Evolutionary conservation across 2,113 vertebrate genomes (phyloP), one percentile per base, ranked within the genome.

Genomic region (Gasterosteus nipponicus): DNA sequence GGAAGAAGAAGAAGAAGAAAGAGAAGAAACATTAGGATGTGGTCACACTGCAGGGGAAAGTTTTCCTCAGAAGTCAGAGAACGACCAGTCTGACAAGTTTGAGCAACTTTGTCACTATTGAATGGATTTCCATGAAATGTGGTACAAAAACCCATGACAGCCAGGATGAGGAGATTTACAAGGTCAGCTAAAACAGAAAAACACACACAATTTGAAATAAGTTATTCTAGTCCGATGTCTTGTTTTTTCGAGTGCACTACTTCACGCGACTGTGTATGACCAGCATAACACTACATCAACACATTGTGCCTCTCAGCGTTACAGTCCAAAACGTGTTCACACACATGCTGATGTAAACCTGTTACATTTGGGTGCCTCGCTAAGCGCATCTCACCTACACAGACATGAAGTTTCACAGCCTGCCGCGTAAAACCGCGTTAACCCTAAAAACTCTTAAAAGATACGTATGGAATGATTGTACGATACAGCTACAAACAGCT

Each of bases 311-410:
- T 9, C 41, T 35, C 1, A 12, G 3, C 42, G 38, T 49, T 47
- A 26, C 18, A 44, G n/a, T 72, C 42, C 4, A 10, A 60, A 54
- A 51, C 59, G 53, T 29, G 16, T 54, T 73, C 47, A 54, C n/a
- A 33, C 16, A 53, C 11, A 61, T 46, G 29, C 41, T 39, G 9
- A n/a, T 8, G 47, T 62, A 46, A 12, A 62, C n/a, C 9, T 19
- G 16, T 5, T 47, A 22, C 42, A 38, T 71, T 62, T 29, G 15
- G 18, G 22, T 1, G 6, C 14, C 38, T 9, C 41, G 35, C 51
- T 11, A 4, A 44, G 39, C 14, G 29, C 29, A 54, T 42, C 35
- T 41, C 49, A 29, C 2, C 14, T 18, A 19, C 51, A 26, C 31
- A 49, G n/a, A 33, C 33, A 18, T 39, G 19, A 10, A 5, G 31